Evolutionary conservation across 2,113 vertebrate genomes (phyloP).

Genomic region (Paradisaea rubra): DNA sequence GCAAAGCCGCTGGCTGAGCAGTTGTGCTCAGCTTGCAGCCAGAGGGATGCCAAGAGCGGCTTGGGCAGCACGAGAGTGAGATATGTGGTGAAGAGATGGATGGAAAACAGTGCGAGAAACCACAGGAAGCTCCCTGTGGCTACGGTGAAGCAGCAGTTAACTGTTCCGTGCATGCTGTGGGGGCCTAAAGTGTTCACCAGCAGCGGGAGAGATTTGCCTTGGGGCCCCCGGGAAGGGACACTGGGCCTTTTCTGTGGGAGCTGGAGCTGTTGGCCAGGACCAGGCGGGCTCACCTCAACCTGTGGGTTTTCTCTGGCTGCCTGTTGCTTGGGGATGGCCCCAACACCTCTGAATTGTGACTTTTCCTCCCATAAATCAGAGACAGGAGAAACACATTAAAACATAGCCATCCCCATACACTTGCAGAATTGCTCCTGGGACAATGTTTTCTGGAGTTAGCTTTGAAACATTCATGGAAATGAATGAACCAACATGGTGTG

Average conservation of each 20-base stretch:
- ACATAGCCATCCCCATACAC: not conserved
- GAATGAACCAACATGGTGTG: not conserved
- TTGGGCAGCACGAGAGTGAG: not conserved
- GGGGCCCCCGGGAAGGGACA: not conserved
- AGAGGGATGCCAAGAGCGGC: not conserved
- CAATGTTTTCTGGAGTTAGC: not conserved
- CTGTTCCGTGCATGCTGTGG: not conserved
- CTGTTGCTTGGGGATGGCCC: not conserved
- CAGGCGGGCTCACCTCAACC: not conserved
- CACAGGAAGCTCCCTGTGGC: not conserved
- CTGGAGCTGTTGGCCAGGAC: not conserved
- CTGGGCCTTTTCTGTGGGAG: not conserved
- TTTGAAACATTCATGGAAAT: not conserved
- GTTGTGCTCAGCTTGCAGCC: not conserved
- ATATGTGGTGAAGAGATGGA: not conserved
- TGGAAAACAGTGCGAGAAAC: accelerated
- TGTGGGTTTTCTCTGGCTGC: not conserved
- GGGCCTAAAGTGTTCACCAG: not conserved
- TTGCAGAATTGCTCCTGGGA: not conserved
- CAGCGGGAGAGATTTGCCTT: not conserved
- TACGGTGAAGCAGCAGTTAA: not conserved
- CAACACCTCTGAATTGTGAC: not conserved
- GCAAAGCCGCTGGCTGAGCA: accelerated
- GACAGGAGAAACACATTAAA: not conserved
- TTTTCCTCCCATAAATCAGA: not conserved